These are phyloP conservation scores for Elaphurus davidianus DNA, from an alignment of 2,113 vertebrate species.

Conservation along the genomic window DNA sequence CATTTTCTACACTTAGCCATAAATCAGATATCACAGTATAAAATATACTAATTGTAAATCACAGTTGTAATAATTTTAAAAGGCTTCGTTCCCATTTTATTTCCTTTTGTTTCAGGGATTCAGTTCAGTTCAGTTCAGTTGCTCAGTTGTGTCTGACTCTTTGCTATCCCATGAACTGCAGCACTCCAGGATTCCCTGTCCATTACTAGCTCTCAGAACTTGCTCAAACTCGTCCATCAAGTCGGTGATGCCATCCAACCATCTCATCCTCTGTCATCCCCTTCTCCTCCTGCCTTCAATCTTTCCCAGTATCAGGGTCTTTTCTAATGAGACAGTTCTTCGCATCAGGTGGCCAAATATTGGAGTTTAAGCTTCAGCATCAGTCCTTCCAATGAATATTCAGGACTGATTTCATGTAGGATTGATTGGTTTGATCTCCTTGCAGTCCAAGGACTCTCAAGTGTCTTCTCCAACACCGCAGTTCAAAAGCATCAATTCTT, in stretches of 20 bases:
- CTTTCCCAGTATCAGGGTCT: background rate
- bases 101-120: background rate
- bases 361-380: too few species aligned
- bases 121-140: background rate
- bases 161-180: background rate
- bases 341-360: too few species aligned
- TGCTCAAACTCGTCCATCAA: background rate
- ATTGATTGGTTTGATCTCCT: too few species aligned
- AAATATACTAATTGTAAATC: background rate
- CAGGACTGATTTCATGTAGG: too few species aligned
- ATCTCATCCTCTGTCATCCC: background rate
- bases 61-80: background rate
- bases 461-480: too few species aligned
- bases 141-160: background rate
- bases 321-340: background rate
- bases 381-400: too few species aligned
- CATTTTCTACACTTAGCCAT: background rate
- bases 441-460: too few species aligned
- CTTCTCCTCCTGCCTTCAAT: background rate
- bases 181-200: background rate
- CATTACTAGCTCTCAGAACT: background rate
- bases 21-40: background rate
- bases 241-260: background rate
- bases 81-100: background rate
- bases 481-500: too few species aligned